phyloP scores from a whole-genome alignment of 2,797 vertebrate species.

The Okamejei kenojei region DNA sequence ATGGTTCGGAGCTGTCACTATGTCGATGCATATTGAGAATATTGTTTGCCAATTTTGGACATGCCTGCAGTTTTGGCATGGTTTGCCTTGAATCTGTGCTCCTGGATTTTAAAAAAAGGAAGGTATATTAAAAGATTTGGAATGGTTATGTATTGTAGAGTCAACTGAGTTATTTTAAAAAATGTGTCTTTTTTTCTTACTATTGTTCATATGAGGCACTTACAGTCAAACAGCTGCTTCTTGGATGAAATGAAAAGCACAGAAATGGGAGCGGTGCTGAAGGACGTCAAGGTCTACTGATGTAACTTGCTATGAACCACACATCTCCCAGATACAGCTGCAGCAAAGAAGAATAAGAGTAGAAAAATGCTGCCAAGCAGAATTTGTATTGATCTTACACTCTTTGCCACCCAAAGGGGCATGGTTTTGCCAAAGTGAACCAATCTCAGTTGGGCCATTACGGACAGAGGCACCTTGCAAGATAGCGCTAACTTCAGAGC shows the following conservation, averaged over 20 bases:
- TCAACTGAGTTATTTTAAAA: neutral
- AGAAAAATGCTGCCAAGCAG: neutral
- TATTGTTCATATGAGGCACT: neutral
- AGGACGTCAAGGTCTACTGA: constrained; percentile 29
- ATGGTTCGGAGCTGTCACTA: constrained; percentile 16
- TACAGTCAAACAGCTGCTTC: constrained; percentile 33
- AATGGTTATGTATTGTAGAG: neutral
- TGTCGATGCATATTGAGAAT: neutral
- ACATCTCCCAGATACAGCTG: neutral
- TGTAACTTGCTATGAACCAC: neutral
- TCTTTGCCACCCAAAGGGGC: neutral
- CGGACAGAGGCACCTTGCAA: neutral
- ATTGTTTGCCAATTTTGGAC: constrained; percentile 17
- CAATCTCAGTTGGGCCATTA: no score
- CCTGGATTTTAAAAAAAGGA: neutral
- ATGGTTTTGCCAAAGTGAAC: neutral
- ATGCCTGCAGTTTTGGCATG: constrained; percentile 1
- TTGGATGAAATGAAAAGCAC: constrained; percentile 30
- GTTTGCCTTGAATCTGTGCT: neutral
- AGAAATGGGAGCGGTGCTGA: constrained; percentile 27
- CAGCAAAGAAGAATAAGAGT: constrained; percentile 25
- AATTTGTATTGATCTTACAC: neutral
- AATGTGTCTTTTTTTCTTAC: neutral
- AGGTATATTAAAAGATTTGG: neutral
- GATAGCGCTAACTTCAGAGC: neutral